A percentile compares a stretch with the other conserved stretches of the same genome.
Conservation (phyloP, 1,140 invertebrate genomes). For the Drosophila simulans region DNA sequence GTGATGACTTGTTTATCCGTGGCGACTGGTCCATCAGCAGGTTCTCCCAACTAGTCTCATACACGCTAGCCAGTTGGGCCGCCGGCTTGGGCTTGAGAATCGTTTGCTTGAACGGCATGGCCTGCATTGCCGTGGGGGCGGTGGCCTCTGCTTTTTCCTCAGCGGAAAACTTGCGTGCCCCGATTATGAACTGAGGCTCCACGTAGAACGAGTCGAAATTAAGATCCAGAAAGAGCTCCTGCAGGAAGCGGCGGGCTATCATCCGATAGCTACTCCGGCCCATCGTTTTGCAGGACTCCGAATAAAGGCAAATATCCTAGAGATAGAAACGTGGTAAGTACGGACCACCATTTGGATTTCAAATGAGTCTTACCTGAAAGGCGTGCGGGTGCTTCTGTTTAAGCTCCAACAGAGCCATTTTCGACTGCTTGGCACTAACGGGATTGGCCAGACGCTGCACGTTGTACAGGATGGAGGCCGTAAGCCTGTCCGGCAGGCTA, state of each 20-base stretch:
- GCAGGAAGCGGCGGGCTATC: slow-evolving; percentile 93
- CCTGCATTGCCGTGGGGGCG: slow-evolving; percentile 5
- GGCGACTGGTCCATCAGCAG: slow-evolving; percentile 72
- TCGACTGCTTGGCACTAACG: slow-evolving; percentile 88
- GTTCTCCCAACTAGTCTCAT: slow-evolving; percentile 83
- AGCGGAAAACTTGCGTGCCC: slow-evolving; percentile 41
- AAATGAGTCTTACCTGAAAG: slow-evolving; percentile 85
- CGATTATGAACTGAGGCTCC: slow-evolving; percentile 85
- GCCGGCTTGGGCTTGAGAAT: slow-evolving; percentile 69
- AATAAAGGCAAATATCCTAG: slow-evolving; percentile 96
- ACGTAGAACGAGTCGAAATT: slow-evolving; percentile 88
- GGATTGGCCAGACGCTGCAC: slow-evolving; percentile 89
- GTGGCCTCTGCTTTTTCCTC: slow-evolving; percentile 32
- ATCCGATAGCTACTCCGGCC: slow-evolving; percentile 92
- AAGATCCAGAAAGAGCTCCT: slow-evolving; percentile 97
- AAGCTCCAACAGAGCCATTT: slow-evolving; percentile 89
- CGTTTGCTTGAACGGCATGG: slow-evolving; percentile 51
- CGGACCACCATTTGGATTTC: not conserved
- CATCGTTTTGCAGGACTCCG: slow-evolving; percentile 93
- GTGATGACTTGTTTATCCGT: slow-evolving; percentile 17
- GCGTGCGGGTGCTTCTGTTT: slow-evolving; percentile 94
- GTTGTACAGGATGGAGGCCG: slow-evolving; percentile 87
- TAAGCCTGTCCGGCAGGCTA: slow-evolving; percentile 76
- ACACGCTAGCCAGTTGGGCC: slow-evolving; percentile 77
- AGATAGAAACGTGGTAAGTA: not conserved